Evolutionary conservation across 2,113 vertebrate species (phyloP).

Genomic region (Cyanoramphus novaezelandiae): DNA sequence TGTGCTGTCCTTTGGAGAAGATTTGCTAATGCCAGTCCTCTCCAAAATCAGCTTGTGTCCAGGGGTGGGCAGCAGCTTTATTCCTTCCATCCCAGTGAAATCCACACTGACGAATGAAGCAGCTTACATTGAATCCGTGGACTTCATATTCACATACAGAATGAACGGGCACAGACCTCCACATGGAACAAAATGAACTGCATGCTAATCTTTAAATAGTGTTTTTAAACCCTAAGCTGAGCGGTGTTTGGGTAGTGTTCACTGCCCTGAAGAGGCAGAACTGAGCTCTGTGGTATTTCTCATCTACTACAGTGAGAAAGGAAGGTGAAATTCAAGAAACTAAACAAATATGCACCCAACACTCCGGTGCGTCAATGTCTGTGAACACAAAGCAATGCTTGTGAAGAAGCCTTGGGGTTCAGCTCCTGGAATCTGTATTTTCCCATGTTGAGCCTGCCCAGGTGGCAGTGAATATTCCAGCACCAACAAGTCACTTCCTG

Average conservation of each 20-base stretch:
- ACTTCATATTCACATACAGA: neutral
- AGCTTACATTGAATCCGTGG: neutral
- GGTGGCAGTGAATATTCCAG: neutral
- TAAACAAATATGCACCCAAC: neutral
- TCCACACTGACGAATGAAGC: neutral
- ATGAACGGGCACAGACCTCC: neutral
- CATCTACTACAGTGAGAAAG: neutral
- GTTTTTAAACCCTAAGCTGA: neutral
- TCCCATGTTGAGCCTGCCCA: rapidly evolving
- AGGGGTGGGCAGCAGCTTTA: neutral
- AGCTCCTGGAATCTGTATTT: neutral
- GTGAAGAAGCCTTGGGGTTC: neutral
- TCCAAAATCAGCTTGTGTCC: neutral
- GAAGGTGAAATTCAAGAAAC: neutral
- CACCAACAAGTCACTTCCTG: neutral
- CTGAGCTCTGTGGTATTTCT: neutral
- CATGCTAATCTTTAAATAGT: neutral
- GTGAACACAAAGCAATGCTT: neutral
- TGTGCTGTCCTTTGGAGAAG: neutral
- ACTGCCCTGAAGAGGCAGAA: neutral
- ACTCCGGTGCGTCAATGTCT: too few species aligned
- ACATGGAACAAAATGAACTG: neutral
- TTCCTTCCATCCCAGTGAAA: neutral
- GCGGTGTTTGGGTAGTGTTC: neutral
- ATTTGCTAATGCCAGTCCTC: neutral